phyloP scores from a whole-genome alignment of 2,888 invertebrate species.

The Eudemis profundana region DNA sequence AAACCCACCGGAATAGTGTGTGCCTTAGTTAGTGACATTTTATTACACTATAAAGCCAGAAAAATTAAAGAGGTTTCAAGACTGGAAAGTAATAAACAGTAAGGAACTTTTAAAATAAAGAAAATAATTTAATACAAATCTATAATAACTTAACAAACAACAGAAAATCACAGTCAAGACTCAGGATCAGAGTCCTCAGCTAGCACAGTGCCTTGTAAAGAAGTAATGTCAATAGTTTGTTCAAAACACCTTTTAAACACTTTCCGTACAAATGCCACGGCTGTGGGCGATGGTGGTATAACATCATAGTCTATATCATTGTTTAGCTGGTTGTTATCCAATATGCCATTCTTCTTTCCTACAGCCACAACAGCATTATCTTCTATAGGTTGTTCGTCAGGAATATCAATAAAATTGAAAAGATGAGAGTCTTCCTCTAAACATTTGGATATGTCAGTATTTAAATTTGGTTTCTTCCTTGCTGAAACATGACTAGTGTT shows the following conservation, averaged over 20 bases:
- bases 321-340: constrained; percentile 50
- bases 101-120: neutral
- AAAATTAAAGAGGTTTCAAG: too few relatives aligned
- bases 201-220: constrained; percentile 85
- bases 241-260: constrained; percentile 91
- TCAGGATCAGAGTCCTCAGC: constrained; percentile 91
- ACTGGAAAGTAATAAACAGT: too few relatives aligned
- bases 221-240: constrained; percentile 87
- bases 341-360: constrained; percentile 51
- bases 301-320: constrained; percentile 73
- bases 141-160: constrained; percentile 19
- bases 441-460: constrained; percentile 69
- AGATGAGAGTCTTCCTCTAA: constrained; percentile 81
- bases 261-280: constrained; percentile 84
- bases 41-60: too few relatives aligned
- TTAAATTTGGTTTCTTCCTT: constrained; percentile 74
- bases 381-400: constrained; percentile 58
- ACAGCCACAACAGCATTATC: constrained; percentile 46
- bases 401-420: constrained; percentile 79
- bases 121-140: constrained; percentile 15
- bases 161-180: constrained; percentile 47
- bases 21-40: too few relatives aligned
- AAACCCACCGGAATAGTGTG: too few relatives aligned
- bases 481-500: constrained; percentile 55
- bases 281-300: constrained; percentile 86